Evolutionary conservation across 2,797 vertebrate species (phyloP), one percentile per base, ranked within the genome.

Genomic region (Lemur catta): DNA sequence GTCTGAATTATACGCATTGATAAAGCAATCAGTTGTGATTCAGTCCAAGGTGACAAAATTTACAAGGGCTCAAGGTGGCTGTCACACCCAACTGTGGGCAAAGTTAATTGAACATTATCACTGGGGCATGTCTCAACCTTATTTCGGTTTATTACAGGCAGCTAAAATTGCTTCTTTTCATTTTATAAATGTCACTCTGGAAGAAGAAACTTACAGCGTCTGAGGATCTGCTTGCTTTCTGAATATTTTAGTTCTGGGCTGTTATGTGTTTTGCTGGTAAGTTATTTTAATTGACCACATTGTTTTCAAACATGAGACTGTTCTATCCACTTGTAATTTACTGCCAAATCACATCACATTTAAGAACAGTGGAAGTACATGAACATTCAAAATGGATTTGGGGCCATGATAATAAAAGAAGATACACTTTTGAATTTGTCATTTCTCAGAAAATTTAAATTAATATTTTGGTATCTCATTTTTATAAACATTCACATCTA

Each of bases 391-490:
- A 90, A 90, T 65, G 69, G 50, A 65, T 59, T 79, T 74, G 71
- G 38, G 65, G 20, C 17, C 38, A 88, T 90, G 63, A 67, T 71
- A 94, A 69, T 89, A 50, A 91, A 91, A 89, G 46, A 69, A 86
- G 50, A 89, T 63, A 74, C 74, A 72, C 33, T 95, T 95, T 63
- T 92, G 78, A 76, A 65, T 35, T 57, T 94, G 26, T 63, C 20
- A 22, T 59, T 91, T 91, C 76, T 20, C n/a, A 91, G 86, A 48
- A 94, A 96, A 69, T 43, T 90, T 81, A 89, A 90, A 72, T 48
- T 41, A 41, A 69, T 50, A 41, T 87, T 86, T 92, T 84, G 94
- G 12, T 92, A 33, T 69, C 43, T 69, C 26, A 78, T 75, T 75
- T 75, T 75, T 30, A 46, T 88, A 95, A 93, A 84, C 52, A 86